phyloP scores from a whole-genome alignment of 1,140 invertebrate genomes.

The Drosophila eugracilis region DNA sequence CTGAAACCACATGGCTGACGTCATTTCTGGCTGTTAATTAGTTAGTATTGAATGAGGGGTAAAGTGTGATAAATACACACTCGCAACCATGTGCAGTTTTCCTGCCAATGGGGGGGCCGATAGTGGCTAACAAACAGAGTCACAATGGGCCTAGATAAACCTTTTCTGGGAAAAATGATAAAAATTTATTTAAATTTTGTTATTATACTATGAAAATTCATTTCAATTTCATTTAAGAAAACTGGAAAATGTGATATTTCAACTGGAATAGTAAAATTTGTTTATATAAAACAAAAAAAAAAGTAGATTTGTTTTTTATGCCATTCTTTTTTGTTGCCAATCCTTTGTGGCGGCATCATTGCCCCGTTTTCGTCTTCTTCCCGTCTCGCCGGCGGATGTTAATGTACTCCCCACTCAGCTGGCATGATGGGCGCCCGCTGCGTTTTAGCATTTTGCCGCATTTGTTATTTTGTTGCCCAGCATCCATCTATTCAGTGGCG shows the following conservation, averaged over 20 bases:
- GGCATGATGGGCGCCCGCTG: constrained; percentile 68
- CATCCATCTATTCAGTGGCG: constrained; percentile 37
- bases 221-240: background rate
- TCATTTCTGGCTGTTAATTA: constrained; percentile 63
- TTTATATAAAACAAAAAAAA: too few species aligned
- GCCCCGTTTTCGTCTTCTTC: constrained; percentile 7
- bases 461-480: constrained; percentile 52
- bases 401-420: constrained; percentile 29
- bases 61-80: constrained; percentile 48
- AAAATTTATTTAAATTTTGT: background rate
- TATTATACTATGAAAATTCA: too few species aligned
- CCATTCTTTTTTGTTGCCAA: too few species aligned
- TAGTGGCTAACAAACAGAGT: constrained; percentile 42
- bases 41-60: constrained; percentile 37
- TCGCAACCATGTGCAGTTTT: constrained; percentile 18
- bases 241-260: too few species aligned
- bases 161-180: constrained; percentile 3
- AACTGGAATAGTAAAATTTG: too few species aligned
- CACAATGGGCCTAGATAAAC: constrained; percentile 43
- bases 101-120: constrained; percentile 57
- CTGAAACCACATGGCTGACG: constrained; percentile 41
- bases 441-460: constrained; percentile 74
- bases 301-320: too few species aligned
- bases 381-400: constrained; percentile 3
- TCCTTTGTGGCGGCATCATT: too few species aligned